Conservation (phyloP, 2,888 invertebrate species). For the Neria commutata region DNA sequence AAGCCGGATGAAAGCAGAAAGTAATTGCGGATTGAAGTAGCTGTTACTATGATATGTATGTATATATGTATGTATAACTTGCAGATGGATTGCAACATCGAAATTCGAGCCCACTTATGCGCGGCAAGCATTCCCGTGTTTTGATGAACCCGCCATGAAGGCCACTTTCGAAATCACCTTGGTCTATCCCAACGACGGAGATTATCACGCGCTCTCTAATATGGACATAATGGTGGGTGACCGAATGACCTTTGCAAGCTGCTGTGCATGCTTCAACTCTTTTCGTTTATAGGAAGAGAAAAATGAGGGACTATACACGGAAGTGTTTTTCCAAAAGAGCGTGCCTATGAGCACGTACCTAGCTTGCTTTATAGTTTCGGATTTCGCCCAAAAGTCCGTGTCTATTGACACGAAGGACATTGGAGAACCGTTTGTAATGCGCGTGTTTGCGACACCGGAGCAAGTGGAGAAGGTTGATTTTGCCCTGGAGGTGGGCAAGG, state of each 20-base stretch:
- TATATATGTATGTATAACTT: slow-evolving; percentile 43
- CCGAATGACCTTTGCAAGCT: too few species aligned
- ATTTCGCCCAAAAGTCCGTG: slow-evolving; percentile 70
- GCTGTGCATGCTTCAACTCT: too few species aligned
- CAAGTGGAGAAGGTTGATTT: slow-evolving; percentile 79
- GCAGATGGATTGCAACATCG: slow-evolving; percentile 81
- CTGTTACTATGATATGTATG: not conserved
- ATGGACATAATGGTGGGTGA: slow-evolving; percentile 75
- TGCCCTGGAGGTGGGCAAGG: slow-evolving; percentile 75
- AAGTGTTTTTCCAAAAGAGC: slow-evolving; percentile 78
- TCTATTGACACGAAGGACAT: slow-evolving; percentile 65
- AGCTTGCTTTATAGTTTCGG: slow-evolving; percentile 89
- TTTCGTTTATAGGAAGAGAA: slow-evolving; percentile 21
- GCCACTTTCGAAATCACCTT: slow-evolving; percentile 82
- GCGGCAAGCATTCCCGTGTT: slow-evolving; percentile 91
- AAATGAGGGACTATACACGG: slow-evolving; percentile 64
- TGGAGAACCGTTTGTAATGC: slow-evolving; percentile 69
- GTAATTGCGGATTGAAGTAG: slow-evolving; percentile 18
- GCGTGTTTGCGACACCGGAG: slow-evolving; percentile 78
- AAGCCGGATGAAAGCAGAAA: slow-evolving; percentile 52
- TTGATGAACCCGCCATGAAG: slow-evolving; percentile 92
- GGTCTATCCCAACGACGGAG: slow-evolving; percentile 70
- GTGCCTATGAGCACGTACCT: slow-evolving; percentile 95
- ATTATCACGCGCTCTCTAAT: slow-evolving; percentile 82
- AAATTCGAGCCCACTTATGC: slow-evolving; percentile 97